Conservation (phyloP, 37 sponge, comb jelly and placozoan genomes). For the Aplysina aerophoba region DNA sequence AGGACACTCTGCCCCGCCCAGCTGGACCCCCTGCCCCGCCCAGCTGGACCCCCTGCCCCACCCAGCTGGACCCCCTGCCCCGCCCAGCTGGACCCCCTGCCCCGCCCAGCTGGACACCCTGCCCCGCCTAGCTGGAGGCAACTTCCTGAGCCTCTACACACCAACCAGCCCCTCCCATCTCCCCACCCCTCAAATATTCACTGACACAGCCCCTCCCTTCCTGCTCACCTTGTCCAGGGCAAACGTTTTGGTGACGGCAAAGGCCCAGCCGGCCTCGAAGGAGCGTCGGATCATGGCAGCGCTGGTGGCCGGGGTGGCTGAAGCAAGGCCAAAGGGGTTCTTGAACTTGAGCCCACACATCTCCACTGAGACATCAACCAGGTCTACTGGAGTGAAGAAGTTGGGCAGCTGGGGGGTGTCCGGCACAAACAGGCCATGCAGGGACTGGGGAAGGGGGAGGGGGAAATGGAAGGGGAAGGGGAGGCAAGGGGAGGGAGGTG, state of each 20-base stretch:
- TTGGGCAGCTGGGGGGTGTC: conserved; percentile 81
- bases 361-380: conserved; percentile 82
- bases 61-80: no score
- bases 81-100: no score
- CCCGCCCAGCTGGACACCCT: no score
- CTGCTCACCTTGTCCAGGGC: conserved; percentile 80
- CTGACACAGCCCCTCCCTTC: neutral
- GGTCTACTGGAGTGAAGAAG: conserved; percentile 93
- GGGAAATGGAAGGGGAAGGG: conserved; percentile 10
- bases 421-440: conserved; percentile 84
- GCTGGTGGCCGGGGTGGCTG: conserved; percentile 94
- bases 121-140: no score
- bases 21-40: neutral
- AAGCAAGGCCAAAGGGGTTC: conserved; percentile 95
- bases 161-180: no score
- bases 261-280: conserved; percentile 93
- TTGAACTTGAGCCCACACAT: conserved; percentile 87
- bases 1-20: neutral
- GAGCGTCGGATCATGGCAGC: conserved; percentile 93
- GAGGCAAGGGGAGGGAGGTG: neutral
- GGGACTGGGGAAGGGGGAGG: conserved; percentile 57
- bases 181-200: no score
- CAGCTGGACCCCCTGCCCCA: no score
- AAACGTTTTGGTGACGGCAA: conserved; percentile 95
- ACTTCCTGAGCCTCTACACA: no score